Evolutionary conservation across 2,797 vertebrate species (phyloP).

Genomic region (Leuciscus waleckii): DNA sequence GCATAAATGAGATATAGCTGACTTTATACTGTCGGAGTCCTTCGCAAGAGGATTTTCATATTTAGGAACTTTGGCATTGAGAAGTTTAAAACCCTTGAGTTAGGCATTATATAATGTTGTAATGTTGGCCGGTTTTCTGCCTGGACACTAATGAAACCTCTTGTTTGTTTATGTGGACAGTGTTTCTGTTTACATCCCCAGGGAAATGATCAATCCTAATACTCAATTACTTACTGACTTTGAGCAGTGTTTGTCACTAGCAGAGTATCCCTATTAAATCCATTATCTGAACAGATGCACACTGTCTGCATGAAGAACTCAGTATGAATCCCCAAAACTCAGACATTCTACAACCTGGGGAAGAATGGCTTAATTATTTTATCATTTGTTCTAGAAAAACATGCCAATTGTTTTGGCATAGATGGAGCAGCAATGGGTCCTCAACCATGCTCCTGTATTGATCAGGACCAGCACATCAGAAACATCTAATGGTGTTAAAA

Average conservation of each 20-base stretch:
- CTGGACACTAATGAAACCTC: not conserved
- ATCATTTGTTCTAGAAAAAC: conserved; percentile 4
- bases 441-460: not conserved
- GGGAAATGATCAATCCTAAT: conserved; percentile 12
- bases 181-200: conserved; percentile 22
- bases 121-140: not conserved
- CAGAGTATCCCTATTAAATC: conserved; percentile 1
- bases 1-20: not conserved
- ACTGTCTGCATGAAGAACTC: not conserved
- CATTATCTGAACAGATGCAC: conserved; percentile 25
- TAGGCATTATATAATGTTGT: not conserved
- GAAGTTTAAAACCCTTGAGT: not conserved
- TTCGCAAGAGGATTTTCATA: not conserved
- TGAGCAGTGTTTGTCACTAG: conserved; percentile 14
- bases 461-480: not conserved
- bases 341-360: not conserved
- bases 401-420: not conserved
- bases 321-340: not conserved
- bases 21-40: not conserved
- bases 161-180: conserved; percentile 36
- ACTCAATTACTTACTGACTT: conserved; percentile 17
- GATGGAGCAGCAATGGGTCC: not conserved
- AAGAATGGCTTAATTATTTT: not conserved
- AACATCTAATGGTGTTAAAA: not conserved
- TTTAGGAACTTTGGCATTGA: not conserved